Evolutionary conservation across 2,888 invertebrate genomes (phyloP).

Genomic region (Belgica antarctica): DNA sequence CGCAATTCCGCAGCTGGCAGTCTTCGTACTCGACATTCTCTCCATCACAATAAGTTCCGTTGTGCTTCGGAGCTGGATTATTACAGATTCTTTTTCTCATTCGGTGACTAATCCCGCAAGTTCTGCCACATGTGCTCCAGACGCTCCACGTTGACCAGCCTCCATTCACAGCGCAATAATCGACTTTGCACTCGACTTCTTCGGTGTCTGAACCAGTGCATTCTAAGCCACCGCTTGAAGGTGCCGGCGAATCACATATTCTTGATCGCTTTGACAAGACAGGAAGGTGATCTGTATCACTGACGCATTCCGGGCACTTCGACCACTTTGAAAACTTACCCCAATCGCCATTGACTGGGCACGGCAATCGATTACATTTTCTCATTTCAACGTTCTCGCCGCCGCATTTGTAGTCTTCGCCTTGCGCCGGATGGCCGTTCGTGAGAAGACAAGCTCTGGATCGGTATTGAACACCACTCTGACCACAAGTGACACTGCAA

Average conservation of each 20-base stretch:
- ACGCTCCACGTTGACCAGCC: conserved; percentile 52
- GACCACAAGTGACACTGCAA: conserved; percentile 24
- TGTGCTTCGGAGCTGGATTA: conserved; percentile 51
- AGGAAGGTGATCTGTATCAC: not conserved
- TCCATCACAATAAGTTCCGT: conserved; percentile 53
- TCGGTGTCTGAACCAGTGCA: conserved; percentile 55
- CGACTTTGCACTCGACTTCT: conserved; percentile 49
- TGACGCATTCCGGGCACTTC: conserved; percentile 10
- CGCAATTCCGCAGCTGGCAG: conserved; percentile 41
- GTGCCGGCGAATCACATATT: conserved; percentile 53
- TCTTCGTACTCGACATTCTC: conserved; percentile 46
- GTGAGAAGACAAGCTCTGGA: conserved; percentile 36
- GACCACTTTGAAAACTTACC: conserved; percentile 13
- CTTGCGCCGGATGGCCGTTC: conserved; percentile 41
- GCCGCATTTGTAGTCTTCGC: conserved; percentile 20
- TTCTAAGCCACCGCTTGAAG: conserved; percentile 52
- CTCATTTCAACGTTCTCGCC: conserved; percentile 32
- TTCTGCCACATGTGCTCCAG: conserved; percentile 52
- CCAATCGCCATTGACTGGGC: conserved; percentile 43
- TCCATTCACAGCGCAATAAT: conserved; percentile 48
- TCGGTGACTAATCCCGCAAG: conserved; percentile 51
- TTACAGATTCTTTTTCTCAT: conserved; percentile 50
- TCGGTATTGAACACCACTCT: conserved; percentile 26
- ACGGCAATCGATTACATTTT: conserved; percentile 22
- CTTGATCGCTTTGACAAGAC: conserved; percentile 48